These are phyloP conservation scores for Electrophaes corylata DNA, from an alignment of 2,888 invertebrate genomes.

Conservation along the genomic window DNA sequence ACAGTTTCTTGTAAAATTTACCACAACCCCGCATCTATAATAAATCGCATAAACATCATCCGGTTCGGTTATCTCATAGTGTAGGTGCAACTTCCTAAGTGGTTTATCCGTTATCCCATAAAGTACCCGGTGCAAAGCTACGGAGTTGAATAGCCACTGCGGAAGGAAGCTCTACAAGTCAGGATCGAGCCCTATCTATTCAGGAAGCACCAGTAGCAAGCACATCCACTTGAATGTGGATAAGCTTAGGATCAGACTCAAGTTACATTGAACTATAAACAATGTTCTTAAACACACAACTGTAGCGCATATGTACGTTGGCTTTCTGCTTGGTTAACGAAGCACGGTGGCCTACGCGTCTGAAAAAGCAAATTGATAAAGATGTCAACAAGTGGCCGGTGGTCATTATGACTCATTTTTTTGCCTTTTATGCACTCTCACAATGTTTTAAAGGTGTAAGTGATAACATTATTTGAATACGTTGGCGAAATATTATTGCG, in stretches of 20 bases:
- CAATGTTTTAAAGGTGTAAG: conserved; percentile 12
- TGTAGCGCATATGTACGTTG: conserved; percentile 17
- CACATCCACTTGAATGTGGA: conserved; percentile 63
- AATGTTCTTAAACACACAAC: conserved; percentile 36
- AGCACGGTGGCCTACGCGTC: conserved; percentile 58
- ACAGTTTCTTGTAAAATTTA: conserved; percentile 31
- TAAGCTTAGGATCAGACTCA: conserved; percentile 65
- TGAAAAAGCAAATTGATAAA: conserved; percentile 43
- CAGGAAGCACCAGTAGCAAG: conserved; percentile 69
- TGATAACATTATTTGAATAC: conserved; percentile 2
- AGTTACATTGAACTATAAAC: conserved; percentile 60
- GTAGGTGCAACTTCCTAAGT: conserved; percentile 67
- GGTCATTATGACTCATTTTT: conserved; percentile 43
- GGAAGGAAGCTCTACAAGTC: conserved; percentile 78
- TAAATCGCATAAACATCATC: conserved; percentile 37
- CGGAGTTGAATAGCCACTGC: conserved; percentile 54
- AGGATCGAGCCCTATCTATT: conserved; percentile 70
- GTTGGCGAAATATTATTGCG: conserved; percentile 25
- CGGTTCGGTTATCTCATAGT: conserved; percentile 41
- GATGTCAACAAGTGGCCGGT: conserved; percentile 36
- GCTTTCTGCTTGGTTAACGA: conserved; percentile 37
- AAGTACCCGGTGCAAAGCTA: conserved; percentile 31
- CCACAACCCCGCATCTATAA: conserved; percentile 41
- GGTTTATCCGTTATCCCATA: conserved; percentile 68
- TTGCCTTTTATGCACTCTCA: conserved; percentile 26